A percentile compares a stretch with the other conserved stretches of the same genome.
These are phyloP conservation scores for Macrotis lagotis DNA, from an alignment of 2,113 vertebrate genomes.

Conservation along the genomic window DNA sequence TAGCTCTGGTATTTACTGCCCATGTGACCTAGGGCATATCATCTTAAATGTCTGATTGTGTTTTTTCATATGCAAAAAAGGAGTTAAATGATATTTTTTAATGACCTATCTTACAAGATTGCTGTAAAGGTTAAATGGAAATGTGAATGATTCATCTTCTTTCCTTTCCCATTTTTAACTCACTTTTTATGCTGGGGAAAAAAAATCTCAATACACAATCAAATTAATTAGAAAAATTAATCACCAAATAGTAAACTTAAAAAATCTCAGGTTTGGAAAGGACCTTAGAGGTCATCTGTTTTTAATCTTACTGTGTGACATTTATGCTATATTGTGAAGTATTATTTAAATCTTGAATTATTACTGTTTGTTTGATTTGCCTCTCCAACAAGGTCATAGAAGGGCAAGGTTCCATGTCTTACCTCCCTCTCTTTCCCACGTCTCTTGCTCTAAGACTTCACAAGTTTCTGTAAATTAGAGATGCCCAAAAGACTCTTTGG, in stretches of 20 bases:
- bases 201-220: neutral
- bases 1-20: neutral
- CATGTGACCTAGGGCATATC: neutral
- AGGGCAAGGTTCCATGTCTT: neutral
- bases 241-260: neutral
- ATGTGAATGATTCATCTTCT: neutral
- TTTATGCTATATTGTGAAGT: rapidly evolving
- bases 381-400: neutral
- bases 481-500: neutral
- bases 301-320: neutral
- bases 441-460: neutral
- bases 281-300: neutral
- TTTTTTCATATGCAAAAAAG: neutral
- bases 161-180: neutral
- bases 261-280: neutral
- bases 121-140: neutral
- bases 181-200: neutral
- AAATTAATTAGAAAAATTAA: neutral
- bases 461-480: neutral
- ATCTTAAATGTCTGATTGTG: neutral
- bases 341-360: neutral
- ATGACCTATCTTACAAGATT: neutral
- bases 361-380: neutral
- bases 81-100: neutral
- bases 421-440: neutral